Percentiles rank a stretch among this genome's conserved stretches.
Conservation (phyloP, 2,113 vertebrate genomes). For the Hippopotamus amphibius region DNA sequence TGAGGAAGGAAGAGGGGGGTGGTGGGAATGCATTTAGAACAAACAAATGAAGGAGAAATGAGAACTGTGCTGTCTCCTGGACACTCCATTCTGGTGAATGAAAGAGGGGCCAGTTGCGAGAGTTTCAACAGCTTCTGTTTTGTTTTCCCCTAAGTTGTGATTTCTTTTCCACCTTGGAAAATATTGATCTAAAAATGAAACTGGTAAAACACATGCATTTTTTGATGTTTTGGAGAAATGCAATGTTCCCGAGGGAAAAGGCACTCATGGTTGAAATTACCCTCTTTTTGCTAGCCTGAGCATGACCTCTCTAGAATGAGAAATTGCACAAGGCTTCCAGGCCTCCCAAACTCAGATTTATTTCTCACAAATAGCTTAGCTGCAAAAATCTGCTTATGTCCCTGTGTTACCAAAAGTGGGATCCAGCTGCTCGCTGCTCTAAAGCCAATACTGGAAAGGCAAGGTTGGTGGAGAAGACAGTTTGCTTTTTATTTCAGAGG, state of each 20-base stretch:
- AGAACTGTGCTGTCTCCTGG: accelerated
- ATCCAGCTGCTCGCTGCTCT: not conserved
- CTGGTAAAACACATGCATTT: not conserved
- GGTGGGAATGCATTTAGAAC: not conserved
- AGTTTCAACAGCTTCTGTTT: not conserved
- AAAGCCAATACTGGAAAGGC: not conserved
- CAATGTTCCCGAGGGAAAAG: not conserved
- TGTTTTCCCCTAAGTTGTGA: not conserved
- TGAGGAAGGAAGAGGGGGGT: not conserved
- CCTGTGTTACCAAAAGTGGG: not conserved
- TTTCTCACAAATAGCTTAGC: constrained; percentile 34
- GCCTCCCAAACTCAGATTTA: not conserved
- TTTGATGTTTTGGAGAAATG: not conserved
- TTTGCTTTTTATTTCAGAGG: not conserved
- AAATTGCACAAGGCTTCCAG: not conserved
- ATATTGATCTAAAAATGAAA: not conserved
- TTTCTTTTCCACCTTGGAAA: not conserved
- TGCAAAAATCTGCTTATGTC: not conserved
- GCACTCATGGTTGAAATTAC: not conserved
- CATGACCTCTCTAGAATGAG: not conserved
- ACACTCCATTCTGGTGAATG: accelerated
- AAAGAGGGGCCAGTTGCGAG: accelerated
- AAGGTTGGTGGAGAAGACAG: not conserved
- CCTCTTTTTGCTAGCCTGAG: not conserved
- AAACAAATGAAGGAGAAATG: not conserved